Base-by-base conservation (phyloP, 92 coral and sea anemone genomes). In the Phymanthus crucifer region DNA sequence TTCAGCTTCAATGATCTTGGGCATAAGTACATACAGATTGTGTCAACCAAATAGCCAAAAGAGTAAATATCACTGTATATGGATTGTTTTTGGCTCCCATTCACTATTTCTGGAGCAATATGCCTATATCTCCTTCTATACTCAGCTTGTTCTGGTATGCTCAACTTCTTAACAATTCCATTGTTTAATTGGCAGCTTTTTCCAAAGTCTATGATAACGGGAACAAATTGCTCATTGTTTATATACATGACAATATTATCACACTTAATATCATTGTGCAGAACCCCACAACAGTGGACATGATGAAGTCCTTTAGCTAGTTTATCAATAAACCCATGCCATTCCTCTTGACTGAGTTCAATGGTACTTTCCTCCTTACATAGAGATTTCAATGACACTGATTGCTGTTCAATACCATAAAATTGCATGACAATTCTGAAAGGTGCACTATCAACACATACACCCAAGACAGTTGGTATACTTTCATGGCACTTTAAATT, bases 21-120 rank as follows among this genome's bases (percentile, higher is more conserved):
- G 54, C 78, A 74, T 1, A 21, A 5, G 32, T 3, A 23, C 18
- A 32, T n/a, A 23, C 10, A 57, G 1, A 76, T 76, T 0, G 13
- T 35, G 73, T 77, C 27, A 14, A 77, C 81, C 18, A 77, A 64
- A 40, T 77, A 77, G 32, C 81, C 81, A 77, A 77, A 77, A 12
- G 81, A 77, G 23, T 58, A 74, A 24, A 74, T 52, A 50, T 74
- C 78, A 50, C 78, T 74, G 8, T 74, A 74, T 1, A 52, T 74
- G 3, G 78, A 74, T 33, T 74, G 78, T 23, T 74, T 74, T 3
- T 74, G 45, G 43, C 66, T 74, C 14, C 78, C 78, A 74, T 74
- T 17, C 3, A 74, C 29, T 26, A 74, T 21, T 74, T 74, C 78
- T 47, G 78, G 78, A 27, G 78, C 78, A 27, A 74, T 74, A 19